Base-by-base conservation (phyloP, 1,140 invertebrate species). In the Chionoecetes opilio region DNA sequence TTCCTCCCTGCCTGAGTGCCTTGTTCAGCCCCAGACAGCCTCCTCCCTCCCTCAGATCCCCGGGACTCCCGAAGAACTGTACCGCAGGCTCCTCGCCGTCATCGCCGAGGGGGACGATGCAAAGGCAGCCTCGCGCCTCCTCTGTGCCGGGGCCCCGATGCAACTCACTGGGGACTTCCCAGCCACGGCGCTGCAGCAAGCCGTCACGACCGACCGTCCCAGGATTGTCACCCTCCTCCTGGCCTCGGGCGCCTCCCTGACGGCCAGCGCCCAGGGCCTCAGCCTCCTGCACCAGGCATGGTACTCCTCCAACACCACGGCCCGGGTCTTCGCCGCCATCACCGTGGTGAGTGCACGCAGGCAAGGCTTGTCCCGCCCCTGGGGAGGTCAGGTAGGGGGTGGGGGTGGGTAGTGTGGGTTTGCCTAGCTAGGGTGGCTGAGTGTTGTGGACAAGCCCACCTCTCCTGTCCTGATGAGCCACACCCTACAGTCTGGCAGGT, bases 221-320 rank as follows among this genome's bases (percentile, higher is more conserved):
- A n/a, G 75, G 6, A 84, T 92, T 31, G 3, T 84, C 3, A 84
- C 26, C 26, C 82, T 92, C 9, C 82, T 92, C n/a, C 8, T 92
- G 75, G 75, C 82, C 2, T 46, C 37, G 3, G 75, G 75, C 9
- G 75, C 91, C 3, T 11, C 82, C 11, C 82, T 92, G n/a, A 84
- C 82, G 26, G 21, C 32, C n/a, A 31, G 34, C 6, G 17, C 31
- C 14, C 31, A 26, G 29, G 82, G 75, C 11, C 91, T 92, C 38
- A 84, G 38, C 38, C 75, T 92, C 0, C 82, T 92, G 2, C 37
- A 38, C 21, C 26, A 37, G 35, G 75, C 82, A 1, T 92, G 75
- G 75, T 26, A 35, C 91, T 92, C 82, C 0, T 38, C 82, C 9
- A 38, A 84, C 35, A 38, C 82, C 11, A 84, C 82, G 3, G 21